phyloP scores from a whole-genome alignment of 2,888 invertebrate species.

The Phragmatobia fuliginosa region DNA sequence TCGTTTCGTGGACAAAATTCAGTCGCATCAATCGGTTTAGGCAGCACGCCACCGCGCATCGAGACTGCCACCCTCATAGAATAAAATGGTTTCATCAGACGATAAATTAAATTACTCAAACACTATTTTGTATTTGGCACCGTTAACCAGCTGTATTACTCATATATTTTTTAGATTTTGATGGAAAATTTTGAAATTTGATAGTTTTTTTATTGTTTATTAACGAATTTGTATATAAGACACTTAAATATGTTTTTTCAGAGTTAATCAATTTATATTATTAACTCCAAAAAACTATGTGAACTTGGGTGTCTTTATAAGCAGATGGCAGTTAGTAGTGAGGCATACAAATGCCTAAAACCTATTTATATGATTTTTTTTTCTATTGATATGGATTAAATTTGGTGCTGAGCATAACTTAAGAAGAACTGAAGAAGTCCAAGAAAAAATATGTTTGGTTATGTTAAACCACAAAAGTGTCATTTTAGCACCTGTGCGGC shows the following conservation, averaged over 20 bases:
- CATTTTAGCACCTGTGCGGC: constrained; percentile 43
- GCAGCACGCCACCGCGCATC: constrained; percentile 53
- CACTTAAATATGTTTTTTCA: too few species aligned
- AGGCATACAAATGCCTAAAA: too few species aligned
- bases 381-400: constrained; percentile 25
- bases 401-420: constrained; percentile 23
- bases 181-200: too few species aligned
- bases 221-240: background rate
- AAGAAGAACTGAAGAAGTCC: constrained; percentile 18
- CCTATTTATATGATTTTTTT: too few species aligned
- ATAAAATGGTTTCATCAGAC: constrained; percentile 32
- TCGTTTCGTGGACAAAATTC: constrained; percentile 63
- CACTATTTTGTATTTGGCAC: constrained; percentile 13
- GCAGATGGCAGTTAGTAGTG: too few species aligned
- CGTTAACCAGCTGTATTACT: background rate
- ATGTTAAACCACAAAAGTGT: constrained; percentile 27
- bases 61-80: constrained; percentile 58
- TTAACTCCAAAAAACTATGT: background rate
- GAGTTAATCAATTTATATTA: too few species aligned
- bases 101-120: constrained; percentile 22
- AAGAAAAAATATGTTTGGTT: constrained; percentile 28
- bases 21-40: constrained; percentile 76
- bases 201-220: too few species aligned
- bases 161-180: too few species aligned
- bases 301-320: constrained; percentile 25